Evolutionary conservation across 2,888 invertebrate genomes (phyloP).

Genomic region (Geotrupes spiniger): DNA sequence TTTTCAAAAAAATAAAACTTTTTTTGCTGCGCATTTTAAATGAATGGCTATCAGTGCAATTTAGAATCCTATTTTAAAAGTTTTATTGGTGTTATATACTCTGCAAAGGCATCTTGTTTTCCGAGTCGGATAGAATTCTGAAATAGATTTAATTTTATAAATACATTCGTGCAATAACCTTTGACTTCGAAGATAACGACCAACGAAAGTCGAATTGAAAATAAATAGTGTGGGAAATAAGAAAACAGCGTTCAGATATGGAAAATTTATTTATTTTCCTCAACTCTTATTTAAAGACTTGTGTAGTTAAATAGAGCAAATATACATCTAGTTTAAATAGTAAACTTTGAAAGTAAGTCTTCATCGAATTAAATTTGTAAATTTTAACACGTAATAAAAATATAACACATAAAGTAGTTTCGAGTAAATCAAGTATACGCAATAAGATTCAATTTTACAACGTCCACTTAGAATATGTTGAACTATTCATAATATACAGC

Average conservation of each 20-base stretch:
- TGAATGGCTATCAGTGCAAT: too few relatives aligned
- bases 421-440: not conserved
- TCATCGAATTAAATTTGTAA: not conserved
- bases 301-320: constrained; percentile 5
- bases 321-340: not conserved
- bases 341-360: too few relatives aligned
- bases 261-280: constrained; percentile 13
- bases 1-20: too few relatives aligned
- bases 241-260: constrained; percentile 12
- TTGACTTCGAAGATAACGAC: too few relatives aligned
- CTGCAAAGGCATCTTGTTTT: too few relatives aligned
- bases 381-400: constrained; percentile 5
- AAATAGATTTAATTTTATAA: too few relatives aligned
- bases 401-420: constrained; percentile 2
- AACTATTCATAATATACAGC: constrained; percentile 4
- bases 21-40: too few relatives aligned
- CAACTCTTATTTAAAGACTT: constrained; percentile 12
- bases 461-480: constrained; percentile 10
- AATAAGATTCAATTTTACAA: constrained; percentile 11
- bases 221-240: constrained; percentile 3
- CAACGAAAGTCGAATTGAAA: too few relatives aligned
- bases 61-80: too few relatives aligned
- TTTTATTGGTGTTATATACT: too few relatives aligned
- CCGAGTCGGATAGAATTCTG: too few relatives aligned
- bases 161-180: too few relatives aligned